Conservation (phyloP, 2,113 vertebrate species). For the Pedionomus torquatus region DNA sequence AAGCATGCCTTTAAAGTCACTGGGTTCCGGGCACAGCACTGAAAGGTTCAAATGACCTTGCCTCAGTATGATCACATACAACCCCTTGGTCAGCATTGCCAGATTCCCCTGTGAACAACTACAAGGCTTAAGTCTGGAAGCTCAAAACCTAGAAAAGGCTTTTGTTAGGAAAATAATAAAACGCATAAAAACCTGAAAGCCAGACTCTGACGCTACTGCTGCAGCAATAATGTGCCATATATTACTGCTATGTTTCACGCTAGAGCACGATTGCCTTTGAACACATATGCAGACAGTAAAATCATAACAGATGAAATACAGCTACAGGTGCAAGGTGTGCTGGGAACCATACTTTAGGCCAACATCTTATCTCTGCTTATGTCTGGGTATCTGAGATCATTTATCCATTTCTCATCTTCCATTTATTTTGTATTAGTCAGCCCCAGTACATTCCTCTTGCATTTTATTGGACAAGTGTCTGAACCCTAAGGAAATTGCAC, state of each 20-base stretch:
- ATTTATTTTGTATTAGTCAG: background rate
- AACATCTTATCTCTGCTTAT: background rate
- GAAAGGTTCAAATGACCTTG: constrained; percentile 7
- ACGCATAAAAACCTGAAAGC: background rate
- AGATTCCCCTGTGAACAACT: background rate
- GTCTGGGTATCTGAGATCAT: background rate
- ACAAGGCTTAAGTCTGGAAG: background rate
- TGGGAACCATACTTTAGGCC: background rate
- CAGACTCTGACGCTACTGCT: background rate
- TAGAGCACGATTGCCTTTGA: background rate
- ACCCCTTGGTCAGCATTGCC: background rate
- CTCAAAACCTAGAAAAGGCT: background rate
- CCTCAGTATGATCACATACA: background rate
- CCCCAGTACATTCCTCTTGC: background rate
- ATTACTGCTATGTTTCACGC: background rate
- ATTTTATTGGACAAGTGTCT: background rate
- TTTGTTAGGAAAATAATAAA: constrained; percentile 25
- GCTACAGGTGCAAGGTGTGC: background rate
- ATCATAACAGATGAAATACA: background rate
- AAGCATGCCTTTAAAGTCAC: background rate
- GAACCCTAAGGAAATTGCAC: background rate
- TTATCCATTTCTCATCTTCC: background rate
- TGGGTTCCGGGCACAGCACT: background rate
- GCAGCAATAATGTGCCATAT: background rate
- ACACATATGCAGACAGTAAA: background rate